A percentile compares a stretch with the other conserved stretches of the same genome.
These are phyloP conservation scores for Danaus plexippus DNA, from an alignment of 1,140 invertebrate species.

Conservation along the genomic window DNA sequence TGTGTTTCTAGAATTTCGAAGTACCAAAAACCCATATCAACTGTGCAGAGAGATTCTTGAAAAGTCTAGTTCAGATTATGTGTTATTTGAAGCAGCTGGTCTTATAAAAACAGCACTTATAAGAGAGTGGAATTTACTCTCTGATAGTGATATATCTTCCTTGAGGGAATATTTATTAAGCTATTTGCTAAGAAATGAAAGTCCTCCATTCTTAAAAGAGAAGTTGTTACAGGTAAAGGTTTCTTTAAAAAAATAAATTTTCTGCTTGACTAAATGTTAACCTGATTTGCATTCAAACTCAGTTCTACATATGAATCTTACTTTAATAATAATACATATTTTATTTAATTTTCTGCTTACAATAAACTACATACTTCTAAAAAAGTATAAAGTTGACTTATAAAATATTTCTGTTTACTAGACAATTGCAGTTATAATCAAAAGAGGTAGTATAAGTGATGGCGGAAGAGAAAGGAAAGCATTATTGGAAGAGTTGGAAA, in stretches of 20 bases:
- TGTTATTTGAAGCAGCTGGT: constrained; percentile 88
- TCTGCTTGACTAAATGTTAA: constrained; percentile 20
- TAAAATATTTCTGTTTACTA: constrained; percentile 66
- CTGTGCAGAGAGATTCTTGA: constrained; percentile 88
- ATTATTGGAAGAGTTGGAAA: constrained; percentile 78
- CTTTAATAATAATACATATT: too few species aligned
- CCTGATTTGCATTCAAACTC: neutral
- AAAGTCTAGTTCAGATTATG: constrained; percentile 83
- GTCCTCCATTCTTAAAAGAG: constrained; percentile 76
- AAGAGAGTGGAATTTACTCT: constrained; percentile 83
- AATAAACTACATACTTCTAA: too few species aligned
- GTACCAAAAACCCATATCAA: constrained; percentile 85
- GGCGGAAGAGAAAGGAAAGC: constrained; percentile 77
- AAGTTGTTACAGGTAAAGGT: constrained; percentile 77
- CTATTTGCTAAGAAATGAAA: constrained; percentile 79
- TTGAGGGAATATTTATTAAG: constrained; percentile 85
- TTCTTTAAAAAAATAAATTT: constrained; percentile 16
- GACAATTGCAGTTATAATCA: constrained; percentile 89
- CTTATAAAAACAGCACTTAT: constrained; percentile 88
- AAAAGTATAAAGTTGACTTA: too few species aligned
- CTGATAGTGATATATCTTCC: constrained; percentile 77
- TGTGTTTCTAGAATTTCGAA: constrained; percentile 86
- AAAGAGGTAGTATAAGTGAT: constrained; percentile 83
- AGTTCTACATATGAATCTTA: neutral
- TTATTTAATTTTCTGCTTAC: too few species aligned